Conservation (phyloP, 2,888 invertebrate species). For the Drosophila kokeensis region DNA sequence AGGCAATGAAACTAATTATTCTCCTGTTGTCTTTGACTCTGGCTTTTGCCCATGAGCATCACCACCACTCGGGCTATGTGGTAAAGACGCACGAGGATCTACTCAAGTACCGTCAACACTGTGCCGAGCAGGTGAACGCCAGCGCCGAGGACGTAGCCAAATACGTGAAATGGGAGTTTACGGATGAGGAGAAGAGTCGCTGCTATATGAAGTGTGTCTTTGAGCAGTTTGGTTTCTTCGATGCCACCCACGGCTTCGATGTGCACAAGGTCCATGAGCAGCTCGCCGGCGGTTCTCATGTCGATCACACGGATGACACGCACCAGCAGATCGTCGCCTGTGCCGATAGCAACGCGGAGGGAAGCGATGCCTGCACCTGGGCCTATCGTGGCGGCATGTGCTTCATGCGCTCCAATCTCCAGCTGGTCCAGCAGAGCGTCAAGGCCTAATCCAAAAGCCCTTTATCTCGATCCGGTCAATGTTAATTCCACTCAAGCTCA, state of each 20-base stretch:
- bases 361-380: constrained; percentile 79
- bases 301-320: constrained; percentile 78
- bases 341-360: constrained; percentile 78
- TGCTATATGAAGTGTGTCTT: constrained; percentile 84
- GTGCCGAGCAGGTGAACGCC: constrained; percentile 71
- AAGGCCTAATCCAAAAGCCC: constrained; percentile 34
- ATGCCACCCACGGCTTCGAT: constrained; percentile 80
- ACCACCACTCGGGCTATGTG: constrained; percentile 65
- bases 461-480: background rate
- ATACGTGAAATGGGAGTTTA: constrained; percentile 82
- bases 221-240: constrained; percentile 83
- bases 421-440: constrained; percentile 80
- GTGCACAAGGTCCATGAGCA: constrained; percentile 83
- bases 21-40: constrained; percentile 46
- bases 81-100: constrained; percentile 83
- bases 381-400: constrained; percentile 83
- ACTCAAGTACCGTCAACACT: constrained; percentile 71
- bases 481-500: constrained; percentile 13
- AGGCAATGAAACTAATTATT: constrained; percentile 59
- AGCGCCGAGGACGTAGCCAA: constrained; percentile 78
- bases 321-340: constrained; percentile 81
- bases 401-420: constrained; percentile 78
- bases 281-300: constrained; percentile 69
- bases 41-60: constrained; percentile 55
- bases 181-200: constrained; percentile 80